Evolutionary conservation across 2,888 invertebrate species (phyloP), one percentile per base, ranked within the genome.

Genomic region (Neoscelio sp.): DNA sequence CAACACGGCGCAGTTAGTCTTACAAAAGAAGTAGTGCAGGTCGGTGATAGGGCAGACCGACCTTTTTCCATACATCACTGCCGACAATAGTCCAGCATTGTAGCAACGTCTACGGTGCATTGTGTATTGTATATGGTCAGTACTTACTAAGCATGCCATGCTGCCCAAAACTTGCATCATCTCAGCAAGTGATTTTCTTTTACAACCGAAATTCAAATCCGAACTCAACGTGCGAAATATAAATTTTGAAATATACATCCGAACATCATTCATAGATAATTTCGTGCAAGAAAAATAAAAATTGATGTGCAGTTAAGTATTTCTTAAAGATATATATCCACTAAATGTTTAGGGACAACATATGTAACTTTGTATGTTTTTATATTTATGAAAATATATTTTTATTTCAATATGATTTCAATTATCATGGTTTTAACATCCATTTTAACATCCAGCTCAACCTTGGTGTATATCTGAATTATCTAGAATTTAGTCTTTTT

Each of bases 51-150:
- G 73, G 78, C 77, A 71, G 80, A 6, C 73, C 65, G 60, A 52
- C 80, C 76, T 79, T 77, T 73, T 71, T 80, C 76, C 73, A 82
- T 82, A 82, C 78, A 82, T 82, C 82, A 82, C 80, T 50, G 56
- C 48, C 75, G 64, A 82, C 81, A 82, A 80, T 80, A 71, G 70
- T 70, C 26, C 12, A 15, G 65, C 33, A 48, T 74, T 75, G 68
- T 76, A 73, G 46, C 71, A 60, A 75, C 48, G 68, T 78, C 70
- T 70, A 65, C 67, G 23, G 12, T 42, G 62, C 48, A 67, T 42
- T 44, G 58, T 71, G 52, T 18, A 71, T 50, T 67, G 62, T 64
- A 52, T 30, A 38, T 78, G 73, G 67, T 46, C 73, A 78, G 71
- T 48, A 48, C 15, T 42, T 28, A 33, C 65, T 33, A 18, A 75